These are phyloP conservation scores for Apocheima hispidaria DNA, from an alignment of 2,888 invertebrate genomes.

Conservation along the genomic window DNA sequence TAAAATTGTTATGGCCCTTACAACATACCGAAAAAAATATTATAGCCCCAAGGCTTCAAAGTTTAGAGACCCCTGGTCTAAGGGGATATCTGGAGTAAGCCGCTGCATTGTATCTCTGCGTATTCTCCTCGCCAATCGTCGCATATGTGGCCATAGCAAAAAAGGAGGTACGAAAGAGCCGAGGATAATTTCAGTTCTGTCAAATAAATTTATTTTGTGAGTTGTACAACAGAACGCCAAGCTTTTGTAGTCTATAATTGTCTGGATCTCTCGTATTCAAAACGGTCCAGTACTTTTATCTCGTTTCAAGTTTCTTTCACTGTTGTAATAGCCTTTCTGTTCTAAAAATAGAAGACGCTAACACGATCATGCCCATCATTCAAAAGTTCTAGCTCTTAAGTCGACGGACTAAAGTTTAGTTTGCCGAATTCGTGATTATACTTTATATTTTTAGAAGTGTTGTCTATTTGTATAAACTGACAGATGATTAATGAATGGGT, in stretches of 20 bases:
- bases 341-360: slow-evolving; percentile 16
- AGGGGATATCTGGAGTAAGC: too few relatives aligned
- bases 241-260: not conserved
- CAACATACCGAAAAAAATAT: too few relatives aligned
- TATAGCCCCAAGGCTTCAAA: too few relatives aligned
- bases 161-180: too few relatives aligned
- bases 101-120: too few relatives aligned
- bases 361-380: not conserved
- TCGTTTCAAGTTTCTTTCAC: slow-evolving; percentile 19
- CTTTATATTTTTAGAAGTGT: slow-evolving; percentile 20
- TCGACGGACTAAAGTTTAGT: slow-evolving; percentile 6
- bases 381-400: slow-evolving; percentile 7
- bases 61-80: too few relatives aligned
- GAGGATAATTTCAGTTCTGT: too few relatives aligned
- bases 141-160: too few relatives aligned
- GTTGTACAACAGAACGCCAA: too few relatives aligned
- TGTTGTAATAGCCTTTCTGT: slow-evolving; percentile 12
- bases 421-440: not conserved
- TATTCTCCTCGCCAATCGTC: too few relatives aligned
- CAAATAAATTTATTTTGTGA: too few relatives aligned
- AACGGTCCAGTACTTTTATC: slow-evolving; percentile 3
- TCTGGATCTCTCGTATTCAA: not conserved
- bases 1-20: too few relatives aligned
- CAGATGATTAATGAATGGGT: slow-evolving; percentile 55
- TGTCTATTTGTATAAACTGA: slow-evolving; percentile 36